Percentiles rank a stretch among this genome's conserved stretches.
Conservation (phyloP, 2,113 vertebrate species). For the Ursus arctos region DNA sequence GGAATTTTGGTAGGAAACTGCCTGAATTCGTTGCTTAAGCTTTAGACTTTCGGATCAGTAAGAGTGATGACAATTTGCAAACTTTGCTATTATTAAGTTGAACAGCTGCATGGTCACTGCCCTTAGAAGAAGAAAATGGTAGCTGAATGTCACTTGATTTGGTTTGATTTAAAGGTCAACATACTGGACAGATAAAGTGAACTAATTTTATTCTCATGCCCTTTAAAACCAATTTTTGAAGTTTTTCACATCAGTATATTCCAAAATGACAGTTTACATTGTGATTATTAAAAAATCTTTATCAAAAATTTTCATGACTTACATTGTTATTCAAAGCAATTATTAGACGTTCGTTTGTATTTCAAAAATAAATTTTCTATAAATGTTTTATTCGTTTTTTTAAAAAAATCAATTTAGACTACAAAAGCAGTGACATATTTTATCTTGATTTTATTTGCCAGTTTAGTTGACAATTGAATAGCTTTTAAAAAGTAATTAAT, state of each 20-base stretch:
- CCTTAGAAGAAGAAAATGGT: background rate
- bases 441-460: constrained; percentile 51
- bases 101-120: background rate
- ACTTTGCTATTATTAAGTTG: background rate
- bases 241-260: background rate
- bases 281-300: background rate
- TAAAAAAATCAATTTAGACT: constrained; percentile 20
- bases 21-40: background rate
- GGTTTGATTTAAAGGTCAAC: background rate
- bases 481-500: constrained; percentile 47
- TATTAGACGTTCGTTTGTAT: background rate
- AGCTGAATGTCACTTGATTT: background rate
- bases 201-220: background rate
- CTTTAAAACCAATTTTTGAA: background rate
- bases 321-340: constrained; percentile 30
- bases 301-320: constrained; percentile 12
- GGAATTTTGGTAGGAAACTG: background rate
- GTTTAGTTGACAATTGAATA: constrained; percentile 19
- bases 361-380: constrained; percentile 48
- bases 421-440: constrained; percentile 40
- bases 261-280: background rate
- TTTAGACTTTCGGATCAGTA: background rate
- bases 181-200: background rate
- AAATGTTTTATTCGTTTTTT: constrained; percentile 16
- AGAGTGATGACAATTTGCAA: background rate